Evolutionary conservation across 2,888 invertebrate genomes (phyloP).

Genomic region (Himalopsyche tibetana): DNA sequence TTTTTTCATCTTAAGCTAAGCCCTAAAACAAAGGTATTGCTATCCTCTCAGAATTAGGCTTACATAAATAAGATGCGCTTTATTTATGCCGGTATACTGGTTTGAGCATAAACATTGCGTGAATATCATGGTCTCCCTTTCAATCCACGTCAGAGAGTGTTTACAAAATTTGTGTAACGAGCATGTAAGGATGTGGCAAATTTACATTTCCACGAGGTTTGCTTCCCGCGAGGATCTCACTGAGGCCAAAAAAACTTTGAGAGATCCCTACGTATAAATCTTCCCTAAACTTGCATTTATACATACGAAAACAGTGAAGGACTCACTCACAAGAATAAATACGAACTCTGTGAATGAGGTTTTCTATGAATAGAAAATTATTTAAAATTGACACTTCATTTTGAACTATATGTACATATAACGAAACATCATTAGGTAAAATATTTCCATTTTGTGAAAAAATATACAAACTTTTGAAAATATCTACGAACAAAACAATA

Average conservation of each 20-base stretch:
- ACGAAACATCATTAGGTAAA: too few species aligned
- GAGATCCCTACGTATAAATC: slow-evolving; percentile 24
- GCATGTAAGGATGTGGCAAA: slow-evolving; percentile 33
- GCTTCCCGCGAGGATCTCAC: slow-evolving; percentile 4
- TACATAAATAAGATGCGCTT: neutral
- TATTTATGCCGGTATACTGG: neutral
- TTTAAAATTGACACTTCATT: neutral
- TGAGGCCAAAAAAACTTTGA: slow-evolving; percentile 24
- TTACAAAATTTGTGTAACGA: slow-evolving; percentile 49
- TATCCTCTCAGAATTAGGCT: neutral
- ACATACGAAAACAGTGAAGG: slow-evolving; percentile 33
- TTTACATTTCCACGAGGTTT: slow-evolving; percentile 44
- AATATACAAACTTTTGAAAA: too few species aligned
- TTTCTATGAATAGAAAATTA: neutral
- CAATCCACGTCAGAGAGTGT: slow-evolving; percentile 40
- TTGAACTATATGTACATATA: neutral
- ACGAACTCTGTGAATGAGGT: neutral
- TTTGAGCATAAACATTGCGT: neutral
- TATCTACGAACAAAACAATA: too few species aligned
- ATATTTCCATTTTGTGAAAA: too few species aligned
- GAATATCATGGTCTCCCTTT: neutral
- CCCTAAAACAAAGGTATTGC: too few species aligned
- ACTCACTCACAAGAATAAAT: neutral
- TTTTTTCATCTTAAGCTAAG: too few species aligned
- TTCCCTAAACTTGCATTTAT: slow-evolving; percentile 45